Evolutionary conservation across 2,113 vertebrate genomes (phyloP).

Genomic region (Propithecus coquereli): DNA sequence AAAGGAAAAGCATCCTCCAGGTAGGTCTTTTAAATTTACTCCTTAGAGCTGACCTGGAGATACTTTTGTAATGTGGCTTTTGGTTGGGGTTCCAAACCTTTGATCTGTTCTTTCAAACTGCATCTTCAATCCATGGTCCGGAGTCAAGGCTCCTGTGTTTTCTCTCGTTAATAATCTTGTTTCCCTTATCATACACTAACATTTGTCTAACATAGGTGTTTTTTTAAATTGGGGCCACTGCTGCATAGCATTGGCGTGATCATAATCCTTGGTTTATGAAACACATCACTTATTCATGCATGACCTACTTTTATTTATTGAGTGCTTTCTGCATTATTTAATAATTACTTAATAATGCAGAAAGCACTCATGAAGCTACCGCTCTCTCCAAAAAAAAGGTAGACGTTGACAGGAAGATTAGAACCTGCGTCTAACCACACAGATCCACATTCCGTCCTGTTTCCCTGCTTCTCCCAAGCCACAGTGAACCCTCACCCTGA

Average conservation of each 20-base stretch:
- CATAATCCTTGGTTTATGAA: neutral
- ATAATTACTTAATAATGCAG: neutral
- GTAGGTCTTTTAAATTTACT: constrained; percentile 7
- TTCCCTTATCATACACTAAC: neutral
- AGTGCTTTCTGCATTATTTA: neutral
- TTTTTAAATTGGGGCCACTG: neutral
- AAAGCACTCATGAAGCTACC: neutral
- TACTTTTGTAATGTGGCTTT: neutral
- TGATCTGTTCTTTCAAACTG: neutral
- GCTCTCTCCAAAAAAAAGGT: neutral
- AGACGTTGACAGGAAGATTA: neutral
- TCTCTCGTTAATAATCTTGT: neutral
- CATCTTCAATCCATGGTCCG: neutral
- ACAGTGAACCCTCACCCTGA: neutral
- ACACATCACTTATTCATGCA: neutral
- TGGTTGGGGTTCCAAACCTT: neutral
- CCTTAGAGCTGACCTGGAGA: neutral
- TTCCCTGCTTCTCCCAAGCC: neutral
- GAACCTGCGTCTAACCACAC: neutral
- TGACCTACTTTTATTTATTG: neutral
- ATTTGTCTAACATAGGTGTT: neutral
- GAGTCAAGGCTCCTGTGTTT: neutral
- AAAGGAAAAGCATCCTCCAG: neutral
- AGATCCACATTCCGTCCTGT: too few species aligned
- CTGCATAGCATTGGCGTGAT: neutral